A percentile compares a stretch with the other conserved stretches of the same genome.
phyloP scores from a whole-genome alignment of 92 coral and sea anemone species.

The Chrysogorgia sp. region DNA sequence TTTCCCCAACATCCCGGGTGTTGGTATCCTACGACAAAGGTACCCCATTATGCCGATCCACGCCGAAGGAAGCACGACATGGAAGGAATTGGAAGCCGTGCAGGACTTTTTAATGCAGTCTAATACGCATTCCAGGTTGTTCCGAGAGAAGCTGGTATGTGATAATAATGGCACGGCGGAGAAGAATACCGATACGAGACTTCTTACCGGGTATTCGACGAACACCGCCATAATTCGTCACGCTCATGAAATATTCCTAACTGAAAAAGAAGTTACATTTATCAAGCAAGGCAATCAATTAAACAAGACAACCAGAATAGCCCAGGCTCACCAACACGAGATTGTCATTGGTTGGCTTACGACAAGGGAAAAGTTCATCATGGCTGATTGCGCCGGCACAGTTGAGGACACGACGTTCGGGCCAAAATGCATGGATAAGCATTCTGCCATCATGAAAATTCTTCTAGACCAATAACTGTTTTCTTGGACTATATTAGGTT shows the following conservation, averaged over 20 bases:
- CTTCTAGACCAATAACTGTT: not conserved
- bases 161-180: not conserved
- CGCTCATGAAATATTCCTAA: constrained; percentile 55
- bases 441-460: not conserved
- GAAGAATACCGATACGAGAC: not conserved
- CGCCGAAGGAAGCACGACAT: constrained; percentile 51
- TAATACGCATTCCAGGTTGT: constrained; percentile 17
- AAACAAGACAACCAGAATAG: not conserved
- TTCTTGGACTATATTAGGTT: not conserved
- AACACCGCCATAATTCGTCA: constrained; percentile 38
- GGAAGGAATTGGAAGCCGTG: constrained; percentile 53
- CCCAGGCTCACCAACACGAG: constrained; percentile 14
- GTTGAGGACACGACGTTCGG: not conserved
- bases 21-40: constrained; percentile 55
- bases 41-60: constrained; percentile 60
- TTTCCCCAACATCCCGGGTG: constrained; percentile 61
- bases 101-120: constrained; percentile 40
- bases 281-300: not conserved
- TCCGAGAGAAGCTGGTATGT: constrained; percentile 9
- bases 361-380: not conserved
- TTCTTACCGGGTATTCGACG: not conserved
- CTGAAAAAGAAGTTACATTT: not conserved
- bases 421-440: not conserved
- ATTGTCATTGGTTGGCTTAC: constrained; percentile 7
- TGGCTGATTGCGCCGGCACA: not conserved